Evolutionary conservation across 2,797 vertebrate species (phyloP).

Genomic region (Oryzias dopingdopingensis): DNA sequence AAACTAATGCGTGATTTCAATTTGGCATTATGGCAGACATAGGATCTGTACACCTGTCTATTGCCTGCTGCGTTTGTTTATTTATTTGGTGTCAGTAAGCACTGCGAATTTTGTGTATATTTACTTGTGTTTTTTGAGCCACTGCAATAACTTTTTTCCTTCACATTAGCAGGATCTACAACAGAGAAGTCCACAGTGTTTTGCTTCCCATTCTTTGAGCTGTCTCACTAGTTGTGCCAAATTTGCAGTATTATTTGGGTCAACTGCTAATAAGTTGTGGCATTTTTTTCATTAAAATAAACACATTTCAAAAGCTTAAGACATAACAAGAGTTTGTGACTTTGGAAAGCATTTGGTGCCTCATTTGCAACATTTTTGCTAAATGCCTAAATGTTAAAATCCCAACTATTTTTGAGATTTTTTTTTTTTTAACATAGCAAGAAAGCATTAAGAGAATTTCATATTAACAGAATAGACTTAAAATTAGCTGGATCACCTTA

Average conservation of each 20-base stretch:
- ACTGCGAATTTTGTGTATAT: constrained; percentile 19
- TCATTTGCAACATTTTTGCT: no score
- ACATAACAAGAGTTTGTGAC: no score
- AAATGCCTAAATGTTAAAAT: no score
- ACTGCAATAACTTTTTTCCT: constrained; percentile 26
- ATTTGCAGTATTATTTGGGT: constrained; percentile 32
- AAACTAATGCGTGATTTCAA: neutral
- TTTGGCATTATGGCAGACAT: neutral
- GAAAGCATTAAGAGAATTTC: no score
- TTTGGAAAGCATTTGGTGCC: no score
- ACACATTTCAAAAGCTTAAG: constrained; percentile 11
- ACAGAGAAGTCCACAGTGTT: constrained; percentile 7
- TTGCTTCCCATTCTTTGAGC: constrained; percentile 22
- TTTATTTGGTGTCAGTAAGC: constrained; percentile 12
- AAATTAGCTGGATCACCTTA: no score
- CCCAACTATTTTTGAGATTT: no score
- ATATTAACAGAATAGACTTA: no score
- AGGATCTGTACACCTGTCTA: constrained; percentile 35
- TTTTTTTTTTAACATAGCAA: no score
- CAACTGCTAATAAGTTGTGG: constrained; percentile 28
- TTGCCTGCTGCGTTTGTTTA: constrained; percentile 49
- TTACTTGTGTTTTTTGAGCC: constrained; percentile 36
- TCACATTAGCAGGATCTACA: constrained; percentile 15
- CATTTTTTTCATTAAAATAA: constrained; percentile 37
- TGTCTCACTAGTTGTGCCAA: constrained; percentile 30